Conservation (phyloP, 2,888 invertebrate genomes). For the Pammene fasciana region DNA sequence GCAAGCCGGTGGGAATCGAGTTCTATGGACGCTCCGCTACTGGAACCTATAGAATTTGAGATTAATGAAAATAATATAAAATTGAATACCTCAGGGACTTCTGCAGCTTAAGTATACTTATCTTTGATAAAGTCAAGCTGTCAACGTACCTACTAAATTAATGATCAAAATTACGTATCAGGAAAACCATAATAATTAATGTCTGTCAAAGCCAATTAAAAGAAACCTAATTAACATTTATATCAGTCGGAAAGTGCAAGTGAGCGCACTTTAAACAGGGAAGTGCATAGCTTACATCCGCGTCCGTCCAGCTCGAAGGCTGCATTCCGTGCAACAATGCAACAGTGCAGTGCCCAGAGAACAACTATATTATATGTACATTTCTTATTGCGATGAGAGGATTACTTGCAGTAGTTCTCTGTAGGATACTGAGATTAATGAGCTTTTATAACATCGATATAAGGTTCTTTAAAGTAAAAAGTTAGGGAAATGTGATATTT, state of each 20-base stretch:
- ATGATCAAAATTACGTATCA: not conserved
- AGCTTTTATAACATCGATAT: not conserved
- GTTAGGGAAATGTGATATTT: too few relatives aligned
- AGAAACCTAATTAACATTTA: constrained; percentile 2
- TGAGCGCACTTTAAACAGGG: constrained; percentile 30
- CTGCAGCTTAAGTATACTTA: too few relatives aligned
- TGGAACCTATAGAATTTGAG: too few relatives aligned
- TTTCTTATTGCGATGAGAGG: not conserved
- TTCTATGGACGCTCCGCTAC: too few relatives aligned
- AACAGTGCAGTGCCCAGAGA: too few relatives aligned
- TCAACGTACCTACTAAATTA: too few relatives aligned
- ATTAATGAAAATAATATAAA: too few relatives aligned
- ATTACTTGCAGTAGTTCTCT: not conserved
- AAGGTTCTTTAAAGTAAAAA: too few relatives aligned
- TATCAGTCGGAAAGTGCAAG: constrained; percentile 23
- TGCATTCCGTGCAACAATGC: constrained; percentile 25
- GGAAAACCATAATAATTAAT: not conserved
- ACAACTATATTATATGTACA: too few relatives aligned
- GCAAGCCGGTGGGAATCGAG: too few relatives aligned
- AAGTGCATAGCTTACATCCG: constrained; percentile 29
- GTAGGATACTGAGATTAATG: not conserved
- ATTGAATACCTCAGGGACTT: too few relatives aligned
- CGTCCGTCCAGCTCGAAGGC: constrained; percentile 21
- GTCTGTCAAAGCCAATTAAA: not conserved
- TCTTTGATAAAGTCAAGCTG: too few relatives aligned